Evolutionary conservation across 2,113 vertebrate species (phyloP), one percentile per base, ranked within the genome.

Genomic region (Speoplatyrhinus poulsoni): DNA sequence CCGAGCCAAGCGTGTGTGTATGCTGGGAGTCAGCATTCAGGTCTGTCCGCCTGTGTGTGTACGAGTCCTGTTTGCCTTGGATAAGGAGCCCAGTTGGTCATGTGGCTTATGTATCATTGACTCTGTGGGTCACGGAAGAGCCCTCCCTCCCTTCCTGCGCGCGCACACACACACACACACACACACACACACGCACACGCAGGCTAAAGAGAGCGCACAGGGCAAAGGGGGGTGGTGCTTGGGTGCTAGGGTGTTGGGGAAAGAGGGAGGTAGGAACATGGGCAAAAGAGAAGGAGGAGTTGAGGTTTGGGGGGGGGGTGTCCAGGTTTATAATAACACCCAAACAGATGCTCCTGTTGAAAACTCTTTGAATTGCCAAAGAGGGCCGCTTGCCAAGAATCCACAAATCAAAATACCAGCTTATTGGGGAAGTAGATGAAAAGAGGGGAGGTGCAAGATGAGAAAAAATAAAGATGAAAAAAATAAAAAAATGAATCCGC

Each of bases 41-140:
- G 87, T 91, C 92, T 85, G 90, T 88, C 92, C 46, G 65, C 46
- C 32, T 65, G 82, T 84, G 90, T 56, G 86, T 90, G 88, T 92
- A 90, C 89, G 74, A 82, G 90, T 87, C 82, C 85, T 73, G 82
- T 85, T 91, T 89, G 90, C 81, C 83, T 91, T 89, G 92, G 93
- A 93, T 87, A 85, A 77, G 84, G 78, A 91, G 92, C 90, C 91
- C 84, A 85, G 87, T 87, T 90, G 90, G 92, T 96, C 94, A 94
- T 94, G 93, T 94, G 94, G 92, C 91, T 94, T 94, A 92, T 93
- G 91, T 93, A 93, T 92, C 88, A 85, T 85, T 89, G 91, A 92
- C 90, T 87, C 85, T 80, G 72, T 75, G 88, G 90, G 90, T 90
- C 92, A 91, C 71, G 84, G 88, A 90, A 91, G 89, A 84, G 87